These are phyloP conservation scores for Dynastes grantii DNA, from an alignment of 2,888 invertebrate genomes.

Conservation along the genomic window DNA sequence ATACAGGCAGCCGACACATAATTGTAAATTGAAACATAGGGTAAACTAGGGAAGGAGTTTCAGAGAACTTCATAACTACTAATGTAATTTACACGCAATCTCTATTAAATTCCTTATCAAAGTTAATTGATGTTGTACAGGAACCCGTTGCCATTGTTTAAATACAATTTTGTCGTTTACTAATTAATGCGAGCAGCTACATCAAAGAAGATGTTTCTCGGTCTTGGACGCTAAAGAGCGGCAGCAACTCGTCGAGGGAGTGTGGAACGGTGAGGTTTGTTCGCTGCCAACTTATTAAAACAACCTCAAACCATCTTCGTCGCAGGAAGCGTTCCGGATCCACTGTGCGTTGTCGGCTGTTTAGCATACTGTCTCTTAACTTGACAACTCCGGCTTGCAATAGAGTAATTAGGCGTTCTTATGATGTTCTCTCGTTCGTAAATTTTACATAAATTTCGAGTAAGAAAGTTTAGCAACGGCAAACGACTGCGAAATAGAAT, in stretches of 20 bases:
- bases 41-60: slow-evolving; percentile 10
- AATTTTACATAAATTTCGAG: slow-evolving; percentile 50
- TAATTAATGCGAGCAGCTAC: slow-evolving; percentile 74
- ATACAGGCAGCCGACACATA: slow-evolving; percentile 1
- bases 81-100: slow-evolving; percentile 47
- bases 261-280: slow-evolving; percentile 55
- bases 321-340: slow-evolving; percentile 41
- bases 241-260: slow-evolving; percentile 53
- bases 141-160: slow-evolving; percentile 72
- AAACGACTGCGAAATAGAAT: slow-evolving; percentile 45
- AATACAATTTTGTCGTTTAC: slow-evolving; percentile 77
- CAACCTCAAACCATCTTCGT: slow-evolving; percentile 58
- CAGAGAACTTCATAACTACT: slow-evolving; percentile 30
- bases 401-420: slow-evolving; percentile 57
- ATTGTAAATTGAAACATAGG: slow-evolving; percentile 42
- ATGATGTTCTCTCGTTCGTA: slow-evolving; percentile 54
- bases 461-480: slow-evolving; percentile 46
- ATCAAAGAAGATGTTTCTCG: slow-evolving; percentile 74
- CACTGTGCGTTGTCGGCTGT: slow-evolving; percentile 54
- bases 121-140: slow-evolving; percentile 58
- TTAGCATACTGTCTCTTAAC: slow-evolving; percentile 56
- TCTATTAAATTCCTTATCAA: slow-evolving; percentile 47
- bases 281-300: slow-evolving; percentile 60
- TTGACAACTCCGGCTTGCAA: slow-evolving; percentile 54
- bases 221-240: slow-evolving; percentile 72